phyloP scores from a whole-genome alignment of 2,797 vertebrate genomes.

The Phoeniculus purpureus region DNA sequence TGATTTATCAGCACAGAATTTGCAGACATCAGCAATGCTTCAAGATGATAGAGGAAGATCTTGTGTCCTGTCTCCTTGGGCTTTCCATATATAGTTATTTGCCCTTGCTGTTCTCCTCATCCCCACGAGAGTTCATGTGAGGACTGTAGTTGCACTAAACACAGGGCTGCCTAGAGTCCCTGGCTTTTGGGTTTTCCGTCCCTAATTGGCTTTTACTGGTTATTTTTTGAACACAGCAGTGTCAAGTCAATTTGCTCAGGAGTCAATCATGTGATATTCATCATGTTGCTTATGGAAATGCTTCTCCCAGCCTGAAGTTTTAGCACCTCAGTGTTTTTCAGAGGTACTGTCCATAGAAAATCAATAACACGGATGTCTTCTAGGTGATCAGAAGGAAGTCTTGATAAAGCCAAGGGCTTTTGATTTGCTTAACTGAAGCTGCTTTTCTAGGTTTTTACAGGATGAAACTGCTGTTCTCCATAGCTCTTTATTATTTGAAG shows the following conservation, averaged over 20 bases:
- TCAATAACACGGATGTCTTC: not conserved
- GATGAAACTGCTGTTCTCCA: not conserved
- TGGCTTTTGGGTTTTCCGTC: not conserved
- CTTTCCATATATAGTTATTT: slow-evolving; percentile 47
- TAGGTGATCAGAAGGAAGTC: not conserved
- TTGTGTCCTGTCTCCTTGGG: slow-evolving; percentile 4
- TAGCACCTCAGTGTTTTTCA: not conserved
- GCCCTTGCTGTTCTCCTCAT: slow-evolving; percentile 2
- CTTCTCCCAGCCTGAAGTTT: not conserved
- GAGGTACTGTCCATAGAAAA: not conserved
- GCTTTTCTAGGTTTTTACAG: not conserved
- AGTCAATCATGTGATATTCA: slow-evolving; percentile 23
- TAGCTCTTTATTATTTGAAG: not conserved
- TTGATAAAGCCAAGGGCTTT: not conserved
- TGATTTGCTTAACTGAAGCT: not conserved
- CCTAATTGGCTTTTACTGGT: slow-evolving; percentile 41
- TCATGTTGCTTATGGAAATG: not conserved
- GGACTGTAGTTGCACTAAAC: slow-evolving; percentile 24
- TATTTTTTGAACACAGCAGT: slow-evolving; percentile 16
- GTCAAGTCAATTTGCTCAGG: slow-evolving; percentile 42
- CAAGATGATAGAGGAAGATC: slow-evolving; percentile 26
- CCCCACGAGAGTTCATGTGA: slow-evolving; percentile 5
- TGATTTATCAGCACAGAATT: slow-evolving; percentile 54
- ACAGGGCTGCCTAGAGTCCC: not conserved
- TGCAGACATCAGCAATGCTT: slow-evolving; percentile 37